Conservation (phyloP, 2,888 invertebrate species). For the Tachystola acroxantha region DNA sequence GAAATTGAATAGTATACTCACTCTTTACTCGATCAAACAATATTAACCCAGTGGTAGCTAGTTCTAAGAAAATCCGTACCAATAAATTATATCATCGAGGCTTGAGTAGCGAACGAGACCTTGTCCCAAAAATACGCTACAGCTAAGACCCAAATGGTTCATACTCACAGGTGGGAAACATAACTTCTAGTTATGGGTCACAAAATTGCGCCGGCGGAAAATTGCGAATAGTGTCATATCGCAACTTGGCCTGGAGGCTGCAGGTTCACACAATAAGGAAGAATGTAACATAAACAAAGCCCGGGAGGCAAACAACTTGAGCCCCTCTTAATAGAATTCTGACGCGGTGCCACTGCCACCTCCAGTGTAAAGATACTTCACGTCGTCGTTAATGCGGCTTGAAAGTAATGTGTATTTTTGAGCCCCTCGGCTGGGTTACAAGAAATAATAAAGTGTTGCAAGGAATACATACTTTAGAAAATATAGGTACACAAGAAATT, state of each 20-base stretch:
- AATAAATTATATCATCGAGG: too few relatives aligned
- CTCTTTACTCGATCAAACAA: too few relatives aligned
- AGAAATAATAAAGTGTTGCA: too few relatives aligned
- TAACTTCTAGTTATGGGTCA: conserved; percentile 43
- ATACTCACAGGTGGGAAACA: conserved; percentile 51
- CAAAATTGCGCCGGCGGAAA: conserved; percentile 34
- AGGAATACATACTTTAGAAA: too few relatives aligned
- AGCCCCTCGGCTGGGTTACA: conserved; percentile 2
- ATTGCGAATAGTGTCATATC: conserved; percentile 50
- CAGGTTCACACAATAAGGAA: conserved; percentile 45
- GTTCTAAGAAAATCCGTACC: too few relatives aligned
- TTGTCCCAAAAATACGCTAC: too few relatives aligned
- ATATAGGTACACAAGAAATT: too few relatives aligned
- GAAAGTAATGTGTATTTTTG: conserved; percentile 11
- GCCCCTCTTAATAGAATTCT: conserved; percentile 62
- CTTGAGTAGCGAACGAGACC: too few relatives aligned
- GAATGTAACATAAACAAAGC: conserved; percentile 57
- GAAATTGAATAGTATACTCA: too few relatives aligned
- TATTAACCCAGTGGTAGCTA: too few relatives aligned
- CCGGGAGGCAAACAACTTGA: conserved; percentile 50
- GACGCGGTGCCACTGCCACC: conserved; percentile 43
- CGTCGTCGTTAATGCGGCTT: conserved; percentile 20
- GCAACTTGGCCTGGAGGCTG: conserved; percentile 13
- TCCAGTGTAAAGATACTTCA: conserved; percentile 48
- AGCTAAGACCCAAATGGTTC: conserved; percentile 27